Evolutionary conservation across 2,113 vertebrate genomes (phyloP).

Genomic region (Bothrops jararaca): DNA sequence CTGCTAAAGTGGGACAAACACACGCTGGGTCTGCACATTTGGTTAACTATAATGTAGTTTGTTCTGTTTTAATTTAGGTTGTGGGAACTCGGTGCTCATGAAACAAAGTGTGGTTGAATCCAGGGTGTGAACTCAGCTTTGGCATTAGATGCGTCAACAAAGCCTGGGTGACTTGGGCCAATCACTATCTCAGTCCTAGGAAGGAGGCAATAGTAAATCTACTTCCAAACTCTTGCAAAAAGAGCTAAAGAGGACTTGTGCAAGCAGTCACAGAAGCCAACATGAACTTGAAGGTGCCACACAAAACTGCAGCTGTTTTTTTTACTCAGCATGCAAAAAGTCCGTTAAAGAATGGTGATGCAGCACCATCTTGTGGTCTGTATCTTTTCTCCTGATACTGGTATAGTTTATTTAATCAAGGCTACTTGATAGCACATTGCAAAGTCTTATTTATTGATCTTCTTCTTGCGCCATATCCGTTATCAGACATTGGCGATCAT

Average conservation of each 20-base stretch:
- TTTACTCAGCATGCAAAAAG: not conserved
- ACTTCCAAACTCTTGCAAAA: not conserved
- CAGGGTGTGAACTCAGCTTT: not conserved
- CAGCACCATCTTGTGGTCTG: constrained; percentile 25
- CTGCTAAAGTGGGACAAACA: not conserved
- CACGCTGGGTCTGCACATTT: not conserved
- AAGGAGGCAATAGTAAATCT: not conserved
- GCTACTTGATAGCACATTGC: not conserved
- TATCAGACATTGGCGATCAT: too few relatives aligned
- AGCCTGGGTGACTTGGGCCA: not conserved
- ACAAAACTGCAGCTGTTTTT: not conserved
- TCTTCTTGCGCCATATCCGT: too few relatives aligned
- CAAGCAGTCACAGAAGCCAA: not conserved
- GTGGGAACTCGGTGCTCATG: not conserved
- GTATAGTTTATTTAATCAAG: not conserved
- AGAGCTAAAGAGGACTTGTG: not conserved
- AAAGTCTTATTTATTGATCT: not conserved
- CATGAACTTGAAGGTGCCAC: not conserved
- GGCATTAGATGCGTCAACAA: not conserved
- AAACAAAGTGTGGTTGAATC: not conserved
- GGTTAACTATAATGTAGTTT: not conserved
- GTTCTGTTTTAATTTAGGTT: not conserved
- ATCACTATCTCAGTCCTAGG: not conserved
- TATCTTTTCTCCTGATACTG: not conserved
- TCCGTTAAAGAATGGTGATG: not conserved